phyloP scores from a whole-genome alignment of 2,797 vertebrate genomes.

The Malacoctenus gilli region DNA sequence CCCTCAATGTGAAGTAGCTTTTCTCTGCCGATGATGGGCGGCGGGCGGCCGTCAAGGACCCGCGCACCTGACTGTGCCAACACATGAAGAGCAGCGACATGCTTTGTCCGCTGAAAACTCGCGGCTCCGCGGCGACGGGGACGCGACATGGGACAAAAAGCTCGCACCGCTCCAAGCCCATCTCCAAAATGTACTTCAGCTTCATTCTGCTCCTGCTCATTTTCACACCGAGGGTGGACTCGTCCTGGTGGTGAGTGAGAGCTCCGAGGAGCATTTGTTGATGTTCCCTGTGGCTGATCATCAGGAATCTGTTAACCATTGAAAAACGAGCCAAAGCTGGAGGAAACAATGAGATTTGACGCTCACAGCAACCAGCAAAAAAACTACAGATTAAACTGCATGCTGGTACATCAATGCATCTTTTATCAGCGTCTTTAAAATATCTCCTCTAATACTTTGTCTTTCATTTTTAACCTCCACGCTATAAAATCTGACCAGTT shows the following conservation, averaged over 20 bases:
- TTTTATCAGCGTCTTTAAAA: no score
- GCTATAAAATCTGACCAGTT: no score
- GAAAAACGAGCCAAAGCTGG: no score
- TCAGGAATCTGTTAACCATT: neutral
- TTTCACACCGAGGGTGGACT: slow-evolving; percentile 89
- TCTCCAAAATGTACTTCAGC: slow-evolving; percentile 74
- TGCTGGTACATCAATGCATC: no score
- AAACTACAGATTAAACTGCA: no score
- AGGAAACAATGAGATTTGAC: no score
- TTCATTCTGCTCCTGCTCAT: slow-evolving; percentile 87
- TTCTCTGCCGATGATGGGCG: slow-evolving; percentile 56
- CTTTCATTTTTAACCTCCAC: no score
- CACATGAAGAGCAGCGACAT: slow-evolving; percentile 60
- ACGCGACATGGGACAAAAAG: slow-evolving; percentile 46
- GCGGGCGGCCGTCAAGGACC: slow-evolving; percentile 45
- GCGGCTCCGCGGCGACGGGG: slow-evolving; percentile 69
- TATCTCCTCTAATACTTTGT: no score
- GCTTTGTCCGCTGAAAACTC: slow-evolving; percentile 71
- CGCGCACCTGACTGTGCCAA: slow-evolving; percentile 54
- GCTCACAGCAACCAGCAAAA: no score
- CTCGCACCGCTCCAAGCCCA: slow-evolving; percentile 58
- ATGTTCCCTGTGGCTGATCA: neutral
- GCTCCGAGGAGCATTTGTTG: neutral
- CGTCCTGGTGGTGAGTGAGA: slow-evolving; percentile 93
- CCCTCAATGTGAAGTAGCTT: slow-evolving; percentile 20